phyloP scores from a whole-genome alignment of 1,140 invertebrate species.

The Drosophila varians region DNA sequence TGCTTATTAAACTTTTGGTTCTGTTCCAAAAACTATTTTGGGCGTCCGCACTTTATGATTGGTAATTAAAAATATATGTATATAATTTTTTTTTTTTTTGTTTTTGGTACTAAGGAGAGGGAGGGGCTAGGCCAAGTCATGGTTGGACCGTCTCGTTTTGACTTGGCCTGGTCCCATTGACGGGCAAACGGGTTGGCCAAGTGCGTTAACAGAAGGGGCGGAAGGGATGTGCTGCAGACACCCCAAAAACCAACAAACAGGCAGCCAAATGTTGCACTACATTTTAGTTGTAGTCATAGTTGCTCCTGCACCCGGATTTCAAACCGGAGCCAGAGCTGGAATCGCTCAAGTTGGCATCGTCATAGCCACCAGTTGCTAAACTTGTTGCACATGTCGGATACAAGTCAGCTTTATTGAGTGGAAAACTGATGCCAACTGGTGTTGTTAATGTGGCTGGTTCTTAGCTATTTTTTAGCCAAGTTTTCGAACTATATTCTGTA shows the following conservation, averaged over 20 bases:
- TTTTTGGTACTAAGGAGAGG: constrained; percentile 6
- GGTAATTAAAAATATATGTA: constrained; percentile 59
- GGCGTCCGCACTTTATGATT: constrained; percentile 63
- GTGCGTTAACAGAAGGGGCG: constrained; percentile 5
- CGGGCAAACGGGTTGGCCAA: constrained; percentile 38
- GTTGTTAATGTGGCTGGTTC: constrained; percentile 8
- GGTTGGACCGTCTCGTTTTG: constrained; percentile 50
- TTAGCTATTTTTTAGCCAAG: not conserved
- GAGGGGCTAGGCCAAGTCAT: constrained; percentile 44
- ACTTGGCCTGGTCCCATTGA: constrained; percentile 45
- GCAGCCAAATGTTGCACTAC: constrained; percentile 71
- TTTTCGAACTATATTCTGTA: no score
- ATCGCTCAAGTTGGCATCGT: constrained; percentile 30
- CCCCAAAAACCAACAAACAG: constrained; percentile 62
- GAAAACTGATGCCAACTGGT: constrained; percentile 22
- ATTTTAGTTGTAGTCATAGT: constrained; percentile 50
- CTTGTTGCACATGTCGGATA: constrained; percentile 73
- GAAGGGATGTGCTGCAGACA: constrained; percentile 30
- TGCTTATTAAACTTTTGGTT: constrained; percentile 78
- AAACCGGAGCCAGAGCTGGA: constrained; percentile 63
- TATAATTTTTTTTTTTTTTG: constrained; percentile 3
- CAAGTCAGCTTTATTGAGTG: constrained; percentile 48
- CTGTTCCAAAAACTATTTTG: constrained; percentile 78
- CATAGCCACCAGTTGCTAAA: constrained; percentile 55
- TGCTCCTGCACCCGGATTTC: constrained; percentile 71